Base-by-base conservation (phyloP, 2,797 vertebrate genomes). In the Clarias platycephalus region DNA sequence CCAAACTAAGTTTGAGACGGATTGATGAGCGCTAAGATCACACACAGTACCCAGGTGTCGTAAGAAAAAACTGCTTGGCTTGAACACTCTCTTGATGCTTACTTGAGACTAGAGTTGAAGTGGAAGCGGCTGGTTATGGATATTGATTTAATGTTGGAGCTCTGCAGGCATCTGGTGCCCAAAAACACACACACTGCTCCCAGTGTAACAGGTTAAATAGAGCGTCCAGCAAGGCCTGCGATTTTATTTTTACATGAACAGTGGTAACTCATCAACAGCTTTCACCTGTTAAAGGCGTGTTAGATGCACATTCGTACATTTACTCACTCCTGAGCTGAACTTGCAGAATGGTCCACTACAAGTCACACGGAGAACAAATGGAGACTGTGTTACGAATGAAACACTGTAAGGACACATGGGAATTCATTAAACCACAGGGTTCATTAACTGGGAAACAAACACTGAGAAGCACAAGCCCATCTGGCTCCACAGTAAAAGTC, bases 171-270 rank as follows among this genome's bases (percentile, higher is more conserved):
- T 83, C 86, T 80, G 77, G 60, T 86, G 31, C 31, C 49, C 37
- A 82, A 82, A 84, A 84, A 31, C 31, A 80, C 71, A 80, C 71
- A 63, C 70, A 74, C 24, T 18, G 60, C 84, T 60, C 49, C 0
- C 2, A 37, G 40, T 0, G 83, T 67, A 86, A 89, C 84, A 72
- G 55, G 44, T 64, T 87, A 87, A 68, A 88, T 86, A 85, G 85
- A 87, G 88, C 22, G 0, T 66, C 72, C 83, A 84, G 87, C 72
- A 68, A 22, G 66, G 71, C 37, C 80, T 80, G 84, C 57, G 78
- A 82, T 84, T 87, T n/a, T 64, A 85, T 87, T 34, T 64, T 71
- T 83, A 86, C 82, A 64, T 84, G 75, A 84, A 88, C 85, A 83
- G 75, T 26, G 12, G 80, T 82, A 83, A 87, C 85, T 78, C 58